Evolutionary conservation across 1,140 invertebrate genomes (phyloP), one percentile per base, ranked within the genome.

Genomic region (Arion vulgaris): DNA sequence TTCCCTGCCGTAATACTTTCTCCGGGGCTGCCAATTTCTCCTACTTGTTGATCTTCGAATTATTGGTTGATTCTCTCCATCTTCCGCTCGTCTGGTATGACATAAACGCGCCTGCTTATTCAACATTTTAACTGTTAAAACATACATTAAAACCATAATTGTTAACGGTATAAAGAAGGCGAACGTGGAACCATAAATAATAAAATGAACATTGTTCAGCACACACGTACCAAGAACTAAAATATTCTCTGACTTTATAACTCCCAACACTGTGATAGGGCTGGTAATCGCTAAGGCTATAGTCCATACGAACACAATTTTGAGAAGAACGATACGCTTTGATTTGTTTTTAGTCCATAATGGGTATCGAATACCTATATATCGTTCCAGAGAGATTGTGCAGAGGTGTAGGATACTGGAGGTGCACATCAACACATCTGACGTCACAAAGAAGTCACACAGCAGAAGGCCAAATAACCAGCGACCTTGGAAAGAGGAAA

Each of bases 91-190:
- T 0, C 85, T 83, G n/a, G 76, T 83, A 0, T 85, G 82, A 81
- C 88, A 90, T 73, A 88, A 81, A 26, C 85, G 76, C 9, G 88
- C 88, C 81, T 91, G 90, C 45, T 87, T 83, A 49, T 88, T 88
- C 39, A 92, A 81, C 49, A 91, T 86, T 57, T 95, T 93, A 1
- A 98, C 96, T 0, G 98, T 99, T 76, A 98, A 93, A 4, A 96
- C 95, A 89, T 98, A 99, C 11, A 97, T 98, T 49, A 97, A 93
- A 87, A 98, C 93, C 97, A 99, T 99, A 77, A 99, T 97, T 26
- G 95, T 93, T 51, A 99, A 94, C 1, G 98, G 98, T 84, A 99
- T 97, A 93, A 98, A 98, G 92, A 99, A 99, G 85, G 97, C 97
- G 85, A 98, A 89, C 86, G 98, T 96, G 62, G 97, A 98, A 36